A percentile compares a stretch with the other conserved stretches of the same genome.
Evolutionary conservation across 2,888 invertebrate genomes (phyloP).

Genomic region (Chironomus riparius): DNA sequence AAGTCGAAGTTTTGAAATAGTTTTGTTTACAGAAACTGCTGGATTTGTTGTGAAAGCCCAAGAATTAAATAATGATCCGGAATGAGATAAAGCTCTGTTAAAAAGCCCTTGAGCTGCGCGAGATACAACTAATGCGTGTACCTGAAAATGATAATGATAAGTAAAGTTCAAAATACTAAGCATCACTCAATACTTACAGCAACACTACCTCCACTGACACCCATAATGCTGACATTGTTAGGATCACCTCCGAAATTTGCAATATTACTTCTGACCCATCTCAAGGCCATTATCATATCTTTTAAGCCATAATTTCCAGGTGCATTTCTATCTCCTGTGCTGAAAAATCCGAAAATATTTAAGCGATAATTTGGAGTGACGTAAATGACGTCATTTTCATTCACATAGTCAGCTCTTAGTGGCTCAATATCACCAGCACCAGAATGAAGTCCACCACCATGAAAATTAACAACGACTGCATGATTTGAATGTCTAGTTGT

Average conservation of each 20-base stretch:
- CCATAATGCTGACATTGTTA: constrained; percentile 14
- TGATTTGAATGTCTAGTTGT: neutral
- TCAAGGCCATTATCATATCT: constrained; percentile 20
- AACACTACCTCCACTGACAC: constrained; percentile 12
- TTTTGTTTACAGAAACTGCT: neutral
- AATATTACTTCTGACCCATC: constrained; percentile 25
- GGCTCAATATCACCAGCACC: constrained; percentile 7
- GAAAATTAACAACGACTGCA: constrained; percentile 4
- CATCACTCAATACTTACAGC: neutral
- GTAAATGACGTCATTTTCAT: constrained; percentile 3
- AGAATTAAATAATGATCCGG: constrained; percentile 8
- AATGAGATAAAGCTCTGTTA: constrained; percentile 19
- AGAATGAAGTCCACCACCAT: constrained; percentile 14
- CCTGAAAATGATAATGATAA: neutral
- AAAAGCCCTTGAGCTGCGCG: constrained; percentile 18
- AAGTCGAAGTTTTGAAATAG: neutral
- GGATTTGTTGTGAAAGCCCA: constrained; percentile 7
- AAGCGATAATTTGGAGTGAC: constrained; percentile 18
- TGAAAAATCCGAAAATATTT: constrained; percentile 17
- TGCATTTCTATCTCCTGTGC: constrained; percentile 9
- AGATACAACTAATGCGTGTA: constrained; percentile 15
- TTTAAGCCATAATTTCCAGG: constrained; percentile 23
- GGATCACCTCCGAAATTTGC: constrained; percentile 18
- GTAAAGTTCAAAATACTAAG: too few relatives aligned
- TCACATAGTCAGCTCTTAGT: neutral